These are phyloP conservation scores for Fistularia commersonii DNA, from an alignment of 2,797 vertebrate species.

Conservation along the genomic window DNA sequence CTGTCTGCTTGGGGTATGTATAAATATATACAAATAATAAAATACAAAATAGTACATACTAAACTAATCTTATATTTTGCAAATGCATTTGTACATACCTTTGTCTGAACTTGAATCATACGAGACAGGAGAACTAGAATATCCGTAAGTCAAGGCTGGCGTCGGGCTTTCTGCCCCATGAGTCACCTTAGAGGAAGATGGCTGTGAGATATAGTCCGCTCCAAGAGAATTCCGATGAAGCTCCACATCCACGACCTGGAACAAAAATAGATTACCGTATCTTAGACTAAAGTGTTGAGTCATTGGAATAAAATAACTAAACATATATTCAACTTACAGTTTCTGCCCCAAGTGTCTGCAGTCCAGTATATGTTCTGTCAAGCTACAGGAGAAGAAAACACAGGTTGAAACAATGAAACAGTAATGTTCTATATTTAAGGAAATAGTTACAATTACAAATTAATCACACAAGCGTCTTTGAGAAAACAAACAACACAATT, in stretches of 20 bases:
- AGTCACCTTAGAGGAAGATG: constrained; percentile 64
- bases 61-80: no score
- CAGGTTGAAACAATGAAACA: background rate
- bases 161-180: constrained; percentile 71
- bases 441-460: background rate
- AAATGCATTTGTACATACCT: constrained; percentile 71
- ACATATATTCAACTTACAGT: constrained; percentile 78
- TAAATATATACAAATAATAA: no score
- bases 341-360: constrained; percentile 97
- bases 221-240: constrained; percentile 90
- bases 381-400: constrained; percentile 74
- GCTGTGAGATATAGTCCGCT: constrained; percentile 79
- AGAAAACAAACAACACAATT: no score
- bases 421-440: background rate
- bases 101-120: constrained; percentile 80
- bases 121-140: constrained; percentile 78
- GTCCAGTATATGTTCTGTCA: constrained; percentile 96
- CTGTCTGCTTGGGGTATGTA: no score
- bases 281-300: constrained; percentile 16
- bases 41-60: no score
- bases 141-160: constrained; percentile 65
- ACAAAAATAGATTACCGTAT: constrained; percentile 19
- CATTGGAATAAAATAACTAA: constrained; percentile 2
- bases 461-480: no score
- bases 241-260: constrained; percentile 96